Base-by-base conservation (phyloP, 2,113 vertebrate species). In the Macroglossus sobrinus region DNA sequence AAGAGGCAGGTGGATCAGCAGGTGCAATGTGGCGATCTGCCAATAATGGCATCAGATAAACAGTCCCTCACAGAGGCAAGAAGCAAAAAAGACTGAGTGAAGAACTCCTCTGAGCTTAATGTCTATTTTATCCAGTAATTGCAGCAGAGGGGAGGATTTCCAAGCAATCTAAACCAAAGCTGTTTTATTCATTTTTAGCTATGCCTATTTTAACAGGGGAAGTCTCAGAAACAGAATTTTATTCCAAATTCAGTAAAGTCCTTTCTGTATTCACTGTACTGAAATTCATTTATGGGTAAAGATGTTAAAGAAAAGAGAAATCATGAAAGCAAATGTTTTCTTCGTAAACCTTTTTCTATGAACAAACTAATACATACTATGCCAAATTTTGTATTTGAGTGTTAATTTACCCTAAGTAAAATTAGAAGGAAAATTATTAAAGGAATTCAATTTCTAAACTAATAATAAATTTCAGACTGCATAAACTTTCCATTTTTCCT, bases 1-100 rank as follows among this genome's bases (percentile, higher is more conserved):
- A 94, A 97, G 93, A 98, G 94, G 97, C 97, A 98, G 97, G 97
- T 98, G 97, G 97, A 97, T 95, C 97, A 96, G 97, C 97, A 97
- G 97, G 97, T 98, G 97, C 96, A 78, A 72, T 89, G 91, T 93
- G 97, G 95, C 82, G 3, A 91, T 97, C 95, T 97, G 97, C 97
- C 97, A 97, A 97, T 97, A 95, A 97, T 81, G 86, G 96, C 91
- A 96, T 93, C 97, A 97, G 94, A 84, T 97, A 98, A 97, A 93
- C 91, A 96, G 93, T 92, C 79, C 93, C 95, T 96, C 74, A 90
- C 93, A 72, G 94, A 97, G 97, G 89, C 95, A 97, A 97, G 95
- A 91, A 96, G 96, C 91, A 84, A 97, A 94, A 93, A 93, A 96
- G 81, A 96, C 81, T 68, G 64, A 75, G 82, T 79, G 93, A 91